A percentile compares a stretch with the other conserved stretches of the same genome.
These are phyloP conservation scores for Chloropsis cyanopogon DNA, from an alignment of 2,113 vertebrate species.

Conservation along the genomic window DNA sequence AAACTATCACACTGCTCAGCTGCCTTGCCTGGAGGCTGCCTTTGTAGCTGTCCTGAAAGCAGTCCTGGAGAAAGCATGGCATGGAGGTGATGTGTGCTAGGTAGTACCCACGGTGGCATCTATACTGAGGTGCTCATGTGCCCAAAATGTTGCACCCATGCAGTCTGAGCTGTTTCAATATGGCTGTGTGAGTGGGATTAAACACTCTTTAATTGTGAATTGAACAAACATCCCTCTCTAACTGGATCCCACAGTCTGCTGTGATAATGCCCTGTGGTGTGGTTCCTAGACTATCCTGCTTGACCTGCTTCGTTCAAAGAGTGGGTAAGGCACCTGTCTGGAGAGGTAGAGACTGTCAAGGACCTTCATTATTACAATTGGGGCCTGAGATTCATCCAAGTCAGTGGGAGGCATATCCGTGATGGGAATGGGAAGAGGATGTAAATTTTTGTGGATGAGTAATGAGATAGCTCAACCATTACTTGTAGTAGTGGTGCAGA, in stretches of 20 bases:
- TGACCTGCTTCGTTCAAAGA: background rate
- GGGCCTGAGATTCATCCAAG: background rate
- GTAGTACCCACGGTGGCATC: background rate
- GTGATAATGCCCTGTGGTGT: background rate
- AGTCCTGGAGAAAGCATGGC: rapidly evolving
- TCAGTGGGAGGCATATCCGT: background rate
- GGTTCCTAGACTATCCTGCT: background rate
- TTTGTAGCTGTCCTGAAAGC: background rate
- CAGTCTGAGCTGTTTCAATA: background rate
- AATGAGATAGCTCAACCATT: background rate
- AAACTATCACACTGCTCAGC: background rate
- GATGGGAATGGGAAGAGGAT: background rate
- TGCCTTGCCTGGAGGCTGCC: background rate
- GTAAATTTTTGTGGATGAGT: background rate
- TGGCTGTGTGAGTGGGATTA: background rate
- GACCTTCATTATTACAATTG: background rate
- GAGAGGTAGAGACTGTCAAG: background rate
- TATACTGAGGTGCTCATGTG: rapidly evolving
- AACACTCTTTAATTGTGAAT: background rate
- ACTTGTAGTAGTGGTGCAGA: background rate
- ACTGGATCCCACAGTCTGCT: background rate
- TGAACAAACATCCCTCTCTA: background rate
- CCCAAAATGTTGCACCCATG: background rate
- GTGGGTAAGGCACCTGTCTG: rapidly evolving
- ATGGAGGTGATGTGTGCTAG: background rate